These are phyloP conservation scores for Fragum whitleyi DNA, from an alignment of 2,888 invertebrate species.

Conservation along the genomic window DNA sequence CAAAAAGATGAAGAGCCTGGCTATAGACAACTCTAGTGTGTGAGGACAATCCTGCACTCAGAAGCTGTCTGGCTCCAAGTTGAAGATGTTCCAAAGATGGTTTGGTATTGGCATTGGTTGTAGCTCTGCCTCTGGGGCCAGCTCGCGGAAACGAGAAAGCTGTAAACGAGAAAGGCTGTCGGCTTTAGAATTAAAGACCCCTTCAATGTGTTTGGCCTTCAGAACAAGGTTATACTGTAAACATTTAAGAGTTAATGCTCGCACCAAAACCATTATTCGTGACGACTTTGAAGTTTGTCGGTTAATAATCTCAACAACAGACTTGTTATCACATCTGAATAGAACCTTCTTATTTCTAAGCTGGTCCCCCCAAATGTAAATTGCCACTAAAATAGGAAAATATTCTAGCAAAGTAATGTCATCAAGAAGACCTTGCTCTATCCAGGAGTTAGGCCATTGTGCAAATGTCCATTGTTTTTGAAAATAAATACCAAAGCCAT, in stretches of 20 bases:
- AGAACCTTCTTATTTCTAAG: conserved; percentile 38
- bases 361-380: conserved; percentile 38
- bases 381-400: conserved; percentile 39
- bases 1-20: conserved; percentile 17
- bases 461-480: neutral
- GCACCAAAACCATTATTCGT: conserved; percentile 20
- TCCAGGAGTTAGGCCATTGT: conserved; percentile 18
- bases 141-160: conserved; percentile 32
- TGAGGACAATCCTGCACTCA: conserved; percentile 17
- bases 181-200: conserved; percentile 20
- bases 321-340: conserved; percentile 33
- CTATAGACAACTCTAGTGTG: conserved; percentile 20
- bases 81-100: conserved; percentile 47
- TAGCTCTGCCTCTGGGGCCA: conserved; percentile 33
- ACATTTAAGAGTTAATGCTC: conserved; percentile 37
- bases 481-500: conserved; percentile 12
- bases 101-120: conserved; percentile 27
- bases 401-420: conserved; percentile 32
- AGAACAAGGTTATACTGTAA: conserved; percentile 36
- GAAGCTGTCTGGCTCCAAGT: conserved; percentile 16
- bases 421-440: neutral
- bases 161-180: conserved; percentile 47
- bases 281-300: conserved; percentile 32
- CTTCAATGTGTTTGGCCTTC: conserved; percentile 40
- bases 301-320: conserved; percentile 42